Evolutionary conservation across 1,140 invertebrate genomes (phyloP), one percentile per base, ranked within the genome.

Genomic region (Lasioglossum baleicum): DNA sequence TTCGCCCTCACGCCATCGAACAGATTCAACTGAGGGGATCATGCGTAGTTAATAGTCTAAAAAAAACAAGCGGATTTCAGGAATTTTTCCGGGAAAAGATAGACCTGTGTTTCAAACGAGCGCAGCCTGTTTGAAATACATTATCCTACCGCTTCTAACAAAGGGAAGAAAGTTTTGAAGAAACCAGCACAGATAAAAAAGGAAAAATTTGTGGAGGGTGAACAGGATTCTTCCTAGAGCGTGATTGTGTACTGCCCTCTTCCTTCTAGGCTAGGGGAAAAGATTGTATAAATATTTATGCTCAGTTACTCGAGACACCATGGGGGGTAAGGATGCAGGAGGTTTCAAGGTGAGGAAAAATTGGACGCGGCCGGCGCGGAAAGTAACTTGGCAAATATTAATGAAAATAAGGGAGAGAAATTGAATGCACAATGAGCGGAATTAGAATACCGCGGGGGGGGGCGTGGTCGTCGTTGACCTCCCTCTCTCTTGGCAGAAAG

Each of bases 221-320:
- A 5, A 31, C n/a, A 40, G 40, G 67, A 70, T 53, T 70, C 70
- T 61, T 69, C 60, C 42, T 20, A 13, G 17, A 26, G 53, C 7
- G 17, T 51, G 64, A 60, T 75, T 75, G 44, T 48, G 74, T 53
- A 68, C 60, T 35, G n/a, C 60, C 44, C 17, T 17, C 26, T 2
- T 11, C 40, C 22, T 3, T 13, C 10, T 4, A 2, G 20, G 20
- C 10, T 22, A 53, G 65, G 40, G 17, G 20, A 22, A 22, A 42
- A 35, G 67, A 71, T n/a, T 51, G 35, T 42, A 42, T 53, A 42
- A 61, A 63, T 77, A 70, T 63, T 77, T 51, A 63, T 48, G 48
- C 17, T 17, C 48, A 60, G 22, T 35, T 70, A 70, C 6, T 35
- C 35, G 35, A 5, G 35, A 35, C 35, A 35, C 35, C 35, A 35